Percentiles rank a stretch among this genome's conserved stretches.
Evolutionary conservation across 2,797 vertebrate species (phyloP).

Genomic region (Corythornis leucogaster): DNA sequence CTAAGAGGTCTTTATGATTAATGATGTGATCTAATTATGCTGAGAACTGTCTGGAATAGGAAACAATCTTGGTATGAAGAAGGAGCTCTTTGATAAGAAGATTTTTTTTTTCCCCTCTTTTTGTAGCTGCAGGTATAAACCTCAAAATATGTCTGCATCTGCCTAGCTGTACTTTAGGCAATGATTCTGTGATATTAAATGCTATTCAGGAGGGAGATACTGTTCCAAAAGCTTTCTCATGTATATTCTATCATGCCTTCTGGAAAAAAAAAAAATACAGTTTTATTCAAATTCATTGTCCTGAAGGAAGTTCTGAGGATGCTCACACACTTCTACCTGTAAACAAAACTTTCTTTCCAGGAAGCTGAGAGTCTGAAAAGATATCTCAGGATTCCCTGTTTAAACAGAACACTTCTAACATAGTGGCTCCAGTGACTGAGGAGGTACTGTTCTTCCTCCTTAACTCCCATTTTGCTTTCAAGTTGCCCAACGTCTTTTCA

Average conservation of each 20-base stretch:
- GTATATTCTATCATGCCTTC: neutral
- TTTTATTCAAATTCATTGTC: neutral
- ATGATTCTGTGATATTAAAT: neutral
- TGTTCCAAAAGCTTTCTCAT: neutral
- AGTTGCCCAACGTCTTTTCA: neutral
- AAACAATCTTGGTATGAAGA: neutral
- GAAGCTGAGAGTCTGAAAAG: neutral
- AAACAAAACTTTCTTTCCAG: neutral
- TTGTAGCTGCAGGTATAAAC: neutral
- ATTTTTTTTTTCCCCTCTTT: neutral
- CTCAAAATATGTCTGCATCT: neutral
- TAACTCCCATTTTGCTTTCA: neutral
- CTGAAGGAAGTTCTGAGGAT: neutral
- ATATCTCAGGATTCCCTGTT: neutral
- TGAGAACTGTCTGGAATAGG: neutral
- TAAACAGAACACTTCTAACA: neutral
- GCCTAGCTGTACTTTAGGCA: neutral
- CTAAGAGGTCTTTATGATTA: neutral
- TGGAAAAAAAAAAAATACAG: neutral
- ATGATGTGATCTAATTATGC: neutral
- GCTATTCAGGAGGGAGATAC: neutral
- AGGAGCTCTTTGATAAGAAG: neutral
- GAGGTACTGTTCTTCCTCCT: neutral
- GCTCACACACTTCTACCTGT: neutral
- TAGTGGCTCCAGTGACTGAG: neutral